Base-by-base conservation (phyloP, 2,888 invertebrate species). In the Choristoneura rosaceana region DNA sequence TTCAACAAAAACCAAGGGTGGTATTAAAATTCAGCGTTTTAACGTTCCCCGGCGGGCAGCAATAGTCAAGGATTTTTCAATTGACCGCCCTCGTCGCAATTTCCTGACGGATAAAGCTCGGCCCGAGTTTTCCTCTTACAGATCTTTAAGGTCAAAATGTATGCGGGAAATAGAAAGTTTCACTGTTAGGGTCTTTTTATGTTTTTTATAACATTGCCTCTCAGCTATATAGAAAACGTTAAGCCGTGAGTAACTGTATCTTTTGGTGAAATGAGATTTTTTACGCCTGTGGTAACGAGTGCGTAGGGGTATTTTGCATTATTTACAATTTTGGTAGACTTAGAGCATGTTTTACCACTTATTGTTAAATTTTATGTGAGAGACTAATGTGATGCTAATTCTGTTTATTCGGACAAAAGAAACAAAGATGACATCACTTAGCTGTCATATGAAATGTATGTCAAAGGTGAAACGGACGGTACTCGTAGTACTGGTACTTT, bases 1-100 rank as follows among this genome's bases (percentile, higher is more conserved):
- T 61, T 60, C 64, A 63, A 77, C 76, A 76, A 80, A 77, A 81
- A 81, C 78, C 76, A 74, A 75, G 76, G 77, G 75, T 75, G 74
- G 76, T 82, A 84, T 85, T 76, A 81, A 83, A 84, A 80, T 81
- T 82, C 78, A 77, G 73, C 64, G 77, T 74, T 74, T 78, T 77
- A 75, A 76, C 77, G 76, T 75, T 74, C 76, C 76, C 76, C 69
- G 66, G 73, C 50, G 60, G 47, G 59, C 61, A 76, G 67, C 73
- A 75, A 81, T 80, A 78, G 78, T 80, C 75, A 80, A 79, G 80
- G 80, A 79, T 80, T 78, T 81, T 78, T 80, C 79, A 79, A 76
- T 77, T 74, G 79, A 74, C 76, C 69, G 76, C 74, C 62, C 69
- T 0, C 64, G 50, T 74, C 69, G 70, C 70, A 74, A 75, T 75